Conservation (phyloP, 53 echinoderm and acorn worm genomes). For the Antedon mediterranea region DNA sequence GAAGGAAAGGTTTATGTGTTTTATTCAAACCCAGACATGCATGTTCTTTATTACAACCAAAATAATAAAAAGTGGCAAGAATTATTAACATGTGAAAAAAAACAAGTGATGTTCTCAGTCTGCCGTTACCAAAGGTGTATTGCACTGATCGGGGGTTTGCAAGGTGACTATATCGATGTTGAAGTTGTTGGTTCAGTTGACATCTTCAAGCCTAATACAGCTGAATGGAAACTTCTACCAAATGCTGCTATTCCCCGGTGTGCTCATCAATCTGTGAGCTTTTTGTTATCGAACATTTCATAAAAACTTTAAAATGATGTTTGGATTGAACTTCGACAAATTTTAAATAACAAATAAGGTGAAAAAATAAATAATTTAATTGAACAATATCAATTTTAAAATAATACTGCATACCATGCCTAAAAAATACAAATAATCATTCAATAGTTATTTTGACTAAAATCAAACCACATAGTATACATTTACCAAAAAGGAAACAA, state of each 20-base stretch:
- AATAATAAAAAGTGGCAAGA: not conserved
- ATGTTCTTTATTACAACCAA: not conserved
- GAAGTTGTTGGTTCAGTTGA: not conserved
- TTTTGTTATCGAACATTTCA: not conserved
- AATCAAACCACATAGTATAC: too few relatives aligned
- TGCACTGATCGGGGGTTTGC: not conserved
- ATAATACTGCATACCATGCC: too few relatives aligned
- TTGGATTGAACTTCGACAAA: too few relatives aligned
- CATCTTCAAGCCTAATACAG: not conserved
- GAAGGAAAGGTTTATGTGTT: not conserved
- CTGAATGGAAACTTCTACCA: not conserved
- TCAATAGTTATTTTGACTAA: too few relatives aligned
- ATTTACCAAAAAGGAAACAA: too few relatives aligned
- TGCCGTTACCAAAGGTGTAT: not conserved
- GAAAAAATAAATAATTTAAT: too few relatives aligned
- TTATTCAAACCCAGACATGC: not conserved
- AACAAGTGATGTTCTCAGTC: not conserved
- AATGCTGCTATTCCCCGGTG: not conserved
- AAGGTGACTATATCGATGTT: not conserved
- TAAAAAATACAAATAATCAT: too few relatives aligned
- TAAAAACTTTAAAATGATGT: not conserved
- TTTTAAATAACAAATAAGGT: too few relatives aligned
- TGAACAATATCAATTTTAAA: too few relatives aligned
- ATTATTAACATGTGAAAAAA: not conserved
- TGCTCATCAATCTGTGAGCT: not conserved